Evolutionary conservation across 2,797 vertebrate genomes (phyloP), one percentile per base, ranked within the genome.

Genomic region (Xyrichtys novacula): DNA sequence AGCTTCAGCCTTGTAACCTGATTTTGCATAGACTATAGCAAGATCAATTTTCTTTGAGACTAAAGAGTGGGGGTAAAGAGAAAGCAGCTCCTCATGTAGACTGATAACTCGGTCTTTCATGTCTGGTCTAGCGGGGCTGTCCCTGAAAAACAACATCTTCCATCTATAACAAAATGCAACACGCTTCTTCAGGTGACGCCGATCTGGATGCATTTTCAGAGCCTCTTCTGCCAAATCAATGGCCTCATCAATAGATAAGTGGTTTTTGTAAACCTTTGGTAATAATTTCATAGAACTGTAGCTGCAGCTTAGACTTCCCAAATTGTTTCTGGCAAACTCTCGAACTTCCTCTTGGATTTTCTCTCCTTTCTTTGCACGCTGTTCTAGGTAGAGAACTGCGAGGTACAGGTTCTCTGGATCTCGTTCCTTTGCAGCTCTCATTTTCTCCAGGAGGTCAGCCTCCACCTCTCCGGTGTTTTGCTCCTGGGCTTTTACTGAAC

Each of bases 381-480:
- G 32, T 0, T 29, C 3, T 5, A 89, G 77, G 68, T 76, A 73
- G 0, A 17, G 0, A 8, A 4, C 43, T 4, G 83, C 75, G 0
- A 90, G 65, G 60, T 66, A 85, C 43, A 83, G 6, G 68, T 86
- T 89, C 15, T 84, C 79, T 29, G 81, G 79, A 78, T 90, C 88
- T 1, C 69, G 42, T 47, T 85, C 60, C 11, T 32, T 65, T 14
- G 89, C 85, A 0, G 20, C 20, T 48, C 23, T 63, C 31, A 89
- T 26, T 23, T 72, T 69, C 55, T 83, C n/a, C 2, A 80, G 8
- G 39, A 76, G 4, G 7, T 78, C 65, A 0, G 7, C 6, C 0
- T 48, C 32, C 2, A 54, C 20, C 5, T 2, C n/a, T 2, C n/a
- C 17, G 0, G 20, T 6, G 0, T 11, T 7, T 8, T 56, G 15